Evolutionary conservation across 2,888 invertebrate genomes (phyloP), one percentile per base, ranked within the genome.

Genomic region (Coenonympha glycerion): DNA sequence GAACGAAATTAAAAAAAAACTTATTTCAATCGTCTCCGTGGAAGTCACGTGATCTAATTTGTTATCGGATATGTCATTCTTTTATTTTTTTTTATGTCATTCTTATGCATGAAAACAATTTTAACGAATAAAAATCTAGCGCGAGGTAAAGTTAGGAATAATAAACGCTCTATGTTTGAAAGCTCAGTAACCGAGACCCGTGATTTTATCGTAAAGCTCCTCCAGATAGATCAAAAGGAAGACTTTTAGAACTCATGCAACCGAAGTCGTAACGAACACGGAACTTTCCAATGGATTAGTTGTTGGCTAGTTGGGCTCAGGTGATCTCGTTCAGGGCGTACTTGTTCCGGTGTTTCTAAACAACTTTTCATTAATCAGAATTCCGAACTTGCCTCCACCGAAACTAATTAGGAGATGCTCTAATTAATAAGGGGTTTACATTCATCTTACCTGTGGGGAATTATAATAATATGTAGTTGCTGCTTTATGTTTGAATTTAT

Each of bases 281-380:
- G 26, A 53, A 53, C 50, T 53, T 53, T 50, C 28, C 47, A 39
- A 50, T 47, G 50, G 48, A 53, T 53, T 50, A 47, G 53, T 53
- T 53, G 46, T 41, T 47, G 36, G 45, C 31, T 44, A 44, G 44
- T 44, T 33, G 15, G 22, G 33, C 31, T 22, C 66, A 56, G 58
- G 59, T 71, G 72, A 72, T 74, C 65, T 66, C 64, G 61, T 65
- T 64, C 63, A 62, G 64, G 21, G 42, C 56, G 61, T 56, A 55
- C 60, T 64, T 53, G 65, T 63, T 62, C 57, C 61, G 42, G 56
- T 48, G 55, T 59, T 68, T 66, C 68, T 70, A 70, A 71, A 70
- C 57, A 64, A 64, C 59, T 69, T 64, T 65, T 55, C 56, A 66
- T 61, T 64, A 66, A 56, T 56, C 49, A 54, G 55, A 59, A 54